Percentiles rank a stretch among this genome's conserved stretches.
Conservation (phyloP, 2,888 invertebrate genomes). For the Lamellibrachia columna region DNA sequence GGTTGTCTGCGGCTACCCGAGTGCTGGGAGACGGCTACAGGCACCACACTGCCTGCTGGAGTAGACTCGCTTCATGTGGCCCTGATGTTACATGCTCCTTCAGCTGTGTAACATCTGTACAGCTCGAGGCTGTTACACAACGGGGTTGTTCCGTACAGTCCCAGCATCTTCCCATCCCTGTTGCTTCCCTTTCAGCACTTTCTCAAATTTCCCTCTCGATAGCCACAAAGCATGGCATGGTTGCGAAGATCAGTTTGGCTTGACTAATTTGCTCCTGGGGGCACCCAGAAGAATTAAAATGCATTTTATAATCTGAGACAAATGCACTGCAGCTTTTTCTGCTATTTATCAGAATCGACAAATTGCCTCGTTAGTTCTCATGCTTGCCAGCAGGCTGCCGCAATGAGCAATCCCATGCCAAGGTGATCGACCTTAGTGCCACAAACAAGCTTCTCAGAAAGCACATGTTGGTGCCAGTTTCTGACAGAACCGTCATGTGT, state of each 20-base stretch:
- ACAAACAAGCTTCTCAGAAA: constrained; percentile 20
- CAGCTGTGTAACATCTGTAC: constrained; percentile 25
- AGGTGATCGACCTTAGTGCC: constrained; percentile 21
- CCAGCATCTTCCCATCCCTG: constrained; percentile 20
- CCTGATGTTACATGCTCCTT: constrained; percentile 22
- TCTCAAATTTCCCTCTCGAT: constrained; percentile 1
- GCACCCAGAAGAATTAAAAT: constrained; percentile 14
- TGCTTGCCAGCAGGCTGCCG: not conserved
- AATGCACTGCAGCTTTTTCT: constrained; percentile 20
- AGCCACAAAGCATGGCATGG: constrained; percentile 20
- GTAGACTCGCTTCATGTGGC: constrained; percentile 21
- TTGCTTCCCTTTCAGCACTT: constrained; percentile 25
- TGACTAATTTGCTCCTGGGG: constrained; percentile 19
- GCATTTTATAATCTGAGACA: constrained; percentile 21
- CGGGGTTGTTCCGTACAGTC: constrained; percentile 22
- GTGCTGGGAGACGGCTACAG: constrained; percentile 16
- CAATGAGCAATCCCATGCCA: constrained; percentile 18
- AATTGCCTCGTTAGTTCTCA: constrained; percentile 17
- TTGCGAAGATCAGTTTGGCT: constrained; percentile 20
- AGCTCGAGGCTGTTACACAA: constrained; percentile 16
- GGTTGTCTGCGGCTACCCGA: constrained; percentile 20
- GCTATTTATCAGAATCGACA: constrained; percentile 20
- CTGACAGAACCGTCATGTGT: not conserved
- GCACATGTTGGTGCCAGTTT: constrained; percentile 21
- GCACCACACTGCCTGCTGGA: constrained; percentile 17